Evolutionary conservation across 2,113 vertebrate species (phyloP).

Genomic region (Apteryx mantelli): DNA sequence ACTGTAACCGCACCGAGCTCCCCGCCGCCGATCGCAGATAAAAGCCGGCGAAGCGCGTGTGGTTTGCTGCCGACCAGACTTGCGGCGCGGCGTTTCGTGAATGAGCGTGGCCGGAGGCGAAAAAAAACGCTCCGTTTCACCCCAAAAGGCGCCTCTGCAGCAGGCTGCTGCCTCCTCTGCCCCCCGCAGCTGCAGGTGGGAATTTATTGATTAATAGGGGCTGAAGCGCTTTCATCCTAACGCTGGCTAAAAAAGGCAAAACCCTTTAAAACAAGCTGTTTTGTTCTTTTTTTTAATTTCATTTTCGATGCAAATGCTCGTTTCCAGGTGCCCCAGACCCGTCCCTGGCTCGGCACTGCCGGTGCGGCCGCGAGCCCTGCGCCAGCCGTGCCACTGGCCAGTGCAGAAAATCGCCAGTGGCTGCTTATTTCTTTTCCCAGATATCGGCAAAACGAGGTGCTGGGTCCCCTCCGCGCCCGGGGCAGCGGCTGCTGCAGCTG

Average conservation of each 20-base stretch:
- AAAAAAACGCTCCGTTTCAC: background rate
- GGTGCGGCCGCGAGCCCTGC: too few relatives aligned
- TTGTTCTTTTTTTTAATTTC: too few relatives aligned
- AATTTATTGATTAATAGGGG: background rate
- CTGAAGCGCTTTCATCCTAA: background rate
- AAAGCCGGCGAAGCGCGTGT: conserved; percentile 45
- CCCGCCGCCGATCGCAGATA: conserved; percentile 48
- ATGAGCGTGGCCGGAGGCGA: conserved; percentile 46
- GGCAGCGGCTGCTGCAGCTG: conserved; percentile 16
- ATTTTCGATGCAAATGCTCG: too few relatives aligned
- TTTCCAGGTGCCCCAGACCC: too few relatives aligned
- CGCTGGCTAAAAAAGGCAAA: background rate
- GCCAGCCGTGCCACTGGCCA: too few relatives aligned
- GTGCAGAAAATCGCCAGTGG: background rate
- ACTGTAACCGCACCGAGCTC: conserved; percentile 61
- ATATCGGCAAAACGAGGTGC: conserved; percentile 37
- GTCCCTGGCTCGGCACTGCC: too few relatives aligned
- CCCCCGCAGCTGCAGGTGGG: background rate
- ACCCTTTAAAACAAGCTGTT: background rate
- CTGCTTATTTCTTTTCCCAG: conserved; percentile 28
- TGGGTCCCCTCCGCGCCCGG: background rate
- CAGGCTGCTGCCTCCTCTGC: too few relatives aligned
- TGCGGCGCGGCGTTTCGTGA: conserved; percentile 22
- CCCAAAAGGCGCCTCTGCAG: background rate
- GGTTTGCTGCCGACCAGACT: conserved; percentile 67